phyloP scores from a whole-genome alignment of 2,888 invertebrate genomes.

The Syrista parreyssii region DNA sequence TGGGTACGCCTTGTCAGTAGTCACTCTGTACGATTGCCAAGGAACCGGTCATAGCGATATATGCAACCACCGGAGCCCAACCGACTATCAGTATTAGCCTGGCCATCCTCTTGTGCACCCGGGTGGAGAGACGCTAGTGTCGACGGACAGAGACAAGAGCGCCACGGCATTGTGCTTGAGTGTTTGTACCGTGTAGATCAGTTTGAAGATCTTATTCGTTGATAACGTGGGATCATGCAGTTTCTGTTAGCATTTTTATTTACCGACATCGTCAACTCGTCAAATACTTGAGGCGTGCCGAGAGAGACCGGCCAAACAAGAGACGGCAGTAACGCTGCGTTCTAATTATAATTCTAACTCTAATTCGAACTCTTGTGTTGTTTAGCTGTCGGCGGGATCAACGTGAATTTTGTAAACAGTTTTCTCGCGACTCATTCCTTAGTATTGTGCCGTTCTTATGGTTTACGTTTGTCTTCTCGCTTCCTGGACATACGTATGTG shows the following conservation, averaged over 20 bases:
- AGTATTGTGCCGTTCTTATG: background rate
- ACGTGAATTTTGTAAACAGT: background rate
- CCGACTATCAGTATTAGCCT: constrained; percentile 60
- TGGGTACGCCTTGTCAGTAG: background rate
- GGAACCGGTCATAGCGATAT: background rate
- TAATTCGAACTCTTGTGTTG: background rate
- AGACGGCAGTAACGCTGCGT: background rate
- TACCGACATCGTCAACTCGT: background rate
- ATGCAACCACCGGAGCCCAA: constrained; percentile 26
- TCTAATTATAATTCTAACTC: background rate
- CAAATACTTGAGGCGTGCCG: background rate
- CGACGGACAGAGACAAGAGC: background rate
- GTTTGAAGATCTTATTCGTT: background rate
- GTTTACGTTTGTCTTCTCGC: background rate
- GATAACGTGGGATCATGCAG: background rate
- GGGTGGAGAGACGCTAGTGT: constrained; percentile 12
- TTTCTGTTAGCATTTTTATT: background rate
- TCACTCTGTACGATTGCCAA: background rate
- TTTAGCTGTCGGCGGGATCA: background rate
- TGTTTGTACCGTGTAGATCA: background rate
- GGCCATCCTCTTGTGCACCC: constrained; percentile 50
- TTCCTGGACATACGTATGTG: background rate
- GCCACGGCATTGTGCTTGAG: background rate
- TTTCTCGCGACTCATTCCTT: background rate
- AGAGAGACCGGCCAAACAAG: background rate